Base-by-base conservation (phyloP, 2,113 vertebrate genomes). In the Eulemur rufifrons region DNA sequence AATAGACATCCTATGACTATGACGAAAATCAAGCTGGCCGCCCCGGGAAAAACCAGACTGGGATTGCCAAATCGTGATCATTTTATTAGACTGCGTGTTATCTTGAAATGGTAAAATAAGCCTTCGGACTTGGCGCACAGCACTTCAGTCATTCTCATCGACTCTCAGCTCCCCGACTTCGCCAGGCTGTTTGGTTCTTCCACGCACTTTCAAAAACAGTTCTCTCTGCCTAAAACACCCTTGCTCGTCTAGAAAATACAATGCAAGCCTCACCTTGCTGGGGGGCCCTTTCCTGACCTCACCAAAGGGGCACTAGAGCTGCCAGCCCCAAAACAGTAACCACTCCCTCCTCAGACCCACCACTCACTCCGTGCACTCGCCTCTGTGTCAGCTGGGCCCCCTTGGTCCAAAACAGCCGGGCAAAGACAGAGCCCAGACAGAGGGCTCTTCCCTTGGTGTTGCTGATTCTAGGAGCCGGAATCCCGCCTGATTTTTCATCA, bases 81-180 rank as follows among this genome's bases (percentile, higher is more conserved):
- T 86, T 96, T 83, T 76, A 89, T 89, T 94, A 84, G 88, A 37
- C 91, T n/a, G 18, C 42, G 1, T 64, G 74, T 84, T 89, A 87
- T 92, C 93, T 89, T 23, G 21, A 96, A 92, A 95, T 90, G 56
- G 52, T 90, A 27, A 96, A 82, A 86, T 17, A 63, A 56, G 78
- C 21, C 76, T 95, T 77, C n/a, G 73, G 47, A 71, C 37, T 47
- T 21, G 50, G 47, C 64, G 34, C 14, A 4, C 32, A 23, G 34
- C 14, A 29, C 34, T 21, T 52, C 23, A 86, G 37, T 89, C 87
- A 52, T 54, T 56, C 73, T 81, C 89, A 15, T 37, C 54, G 6
- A 47, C 39, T 83, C 61, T n/a, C n/a, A 73, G 32, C 61, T 42
- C 47, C 78, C 50, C 52, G 29, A 32, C 81, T 74, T 59, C 3